phyloP scores from a whole-genome alignment of 2,113 vertebrate species.

The Nymphicus hollandicus region DNA sequence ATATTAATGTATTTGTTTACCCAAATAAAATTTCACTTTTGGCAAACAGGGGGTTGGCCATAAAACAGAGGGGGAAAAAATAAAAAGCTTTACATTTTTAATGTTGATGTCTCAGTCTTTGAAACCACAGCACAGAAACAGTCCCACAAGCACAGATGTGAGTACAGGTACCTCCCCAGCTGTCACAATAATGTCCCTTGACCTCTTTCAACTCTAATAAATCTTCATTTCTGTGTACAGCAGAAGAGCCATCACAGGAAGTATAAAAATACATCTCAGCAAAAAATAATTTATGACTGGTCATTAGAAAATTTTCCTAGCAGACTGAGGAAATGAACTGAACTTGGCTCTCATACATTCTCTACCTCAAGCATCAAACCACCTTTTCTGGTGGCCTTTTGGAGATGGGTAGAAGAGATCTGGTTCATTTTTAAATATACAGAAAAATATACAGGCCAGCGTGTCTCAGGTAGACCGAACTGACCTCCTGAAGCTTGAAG shows the following conservation, averaged over 20 bases:
- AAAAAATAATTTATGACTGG: not conserved
- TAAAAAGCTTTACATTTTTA: not conserved
- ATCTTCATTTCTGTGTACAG: not conserved
- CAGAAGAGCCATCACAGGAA: not conserved
- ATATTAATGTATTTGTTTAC: not conserved
- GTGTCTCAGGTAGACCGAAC: not conserved
- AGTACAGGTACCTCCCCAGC: conserved; percentile 21
- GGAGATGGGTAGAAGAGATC: not conserved
- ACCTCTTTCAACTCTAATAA: conserved; percentile 26
- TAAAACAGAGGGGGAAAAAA: not conserved
- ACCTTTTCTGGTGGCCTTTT: not conserved
- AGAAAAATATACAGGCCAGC: not conserved
- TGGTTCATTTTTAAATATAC: not conserved
- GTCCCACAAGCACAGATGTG: not conserved
- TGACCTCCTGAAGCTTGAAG: not conserved
- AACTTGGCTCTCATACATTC: not conserved
- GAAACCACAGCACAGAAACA: not conserved
- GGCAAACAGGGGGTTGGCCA: not conserved
- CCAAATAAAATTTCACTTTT: not conserved
- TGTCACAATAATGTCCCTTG: conserved; percentile 16
- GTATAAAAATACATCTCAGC: not conserved
- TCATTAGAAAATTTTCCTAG: not conserved
- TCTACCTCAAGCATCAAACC: not conserved
- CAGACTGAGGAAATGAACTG: not conserved
- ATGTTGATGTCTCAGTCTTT: not conserved